A percentile compares a stretch with the other conserved stretches of the same genome.
Conservation (phyloP, 2,888 invertebrate species). For the Athripsodes cinereus region DNA sequence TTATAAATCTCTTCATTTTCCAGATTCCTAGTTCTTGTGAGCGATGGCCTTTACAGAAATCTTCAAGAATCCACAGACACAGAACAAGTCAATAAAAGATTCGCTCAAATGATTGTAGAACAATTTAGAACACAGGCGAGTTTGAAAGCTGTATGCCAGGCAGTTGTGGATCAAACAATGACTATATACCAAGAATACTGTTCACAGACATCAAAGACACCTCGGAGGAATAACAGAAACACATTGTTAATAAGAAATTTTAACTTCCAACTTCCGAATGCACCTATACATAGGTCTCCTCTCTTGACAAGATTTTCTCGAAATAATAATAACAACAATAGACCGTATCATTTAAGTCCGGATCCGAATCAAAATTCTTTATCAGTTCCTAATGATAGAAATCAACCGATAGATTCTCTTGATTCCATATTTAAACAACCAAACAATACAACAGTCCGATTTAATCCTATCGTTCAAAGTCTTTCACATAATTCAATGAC, state of each 20-base stretch:
- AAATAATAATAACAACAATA: not conserved
- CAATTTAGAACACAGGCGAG: slow-evolving; percentile 76
- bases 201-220: slow-evolving; percentile 50
- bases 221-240: slow-evolving; percentile 71
- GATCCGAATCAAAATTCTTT: slow-evolving; percentile 9
- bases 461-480: slow-evolving; percentile 57
- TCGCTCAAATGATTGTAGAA: slow-evolving; percentile 73
- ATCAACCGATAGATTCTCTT: slow-evolving; percentile 20
- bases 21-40: slow-evolving; percentile 78
- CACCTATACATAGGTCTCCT: slow-evolving; percentile 33
- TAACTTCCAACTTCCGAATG: slow-evolving; percentile 68
- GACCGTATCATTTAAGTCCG: not conserved
- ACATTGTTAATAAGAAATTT: slow-evolving; percentile 82
- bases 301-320: slow-evolving; percentile 3
- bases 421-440: slow-evolving; percentile 14
- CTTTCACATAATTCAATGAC: slow-evolving; percentile 40
- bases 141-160: slow-evolving; percentile 76
- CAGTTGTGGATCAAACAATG: slow-evolving; percentile 77
- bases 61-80: slow-evolving; percentile 68
- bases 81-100: slow-evolving; percentile 75
- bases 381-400: slow-evolving; percentile 25
- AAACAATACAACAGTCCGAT: slow-evolving; percentile 48
- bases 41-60: slow-evolving; percentile 78
- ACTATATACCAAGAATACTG: slow-evolving; percentile 76
- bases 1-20: slow-evolving; percentile 45